These are phyloP conservation scores for Yponomeuta cagnagella DNA, from an alignment of 2,888 invertebrate genomes.

Conservation along the genomic window DNA sequence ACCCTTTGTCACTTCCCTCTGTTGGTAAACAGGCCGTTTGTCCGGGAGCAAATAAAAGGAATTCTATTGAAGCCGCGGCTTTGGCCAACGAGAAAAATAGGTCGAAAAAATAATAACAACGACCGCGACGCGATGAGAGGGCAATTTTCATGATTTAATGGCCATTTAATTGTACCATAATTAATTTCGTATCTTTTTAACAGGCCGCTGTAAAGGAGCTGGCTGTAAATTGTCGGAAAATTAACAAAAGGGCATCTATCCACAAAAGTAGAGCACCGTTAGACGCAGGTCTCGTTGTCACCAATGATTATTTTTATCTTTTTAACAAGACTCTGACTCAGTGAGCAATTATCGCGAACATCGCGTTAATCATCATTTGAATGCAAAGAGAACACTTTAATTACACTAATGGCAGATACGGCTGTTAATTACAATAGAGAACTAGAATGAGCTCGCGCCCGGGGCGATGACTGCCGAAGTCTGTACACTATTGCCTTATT, in stretches of 20 bases:
- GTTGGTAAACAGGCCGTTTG: slow-evolving; percentile 69
- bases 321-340: not conserved
- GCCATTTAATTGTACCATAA: slow-evolving; percentile 68
- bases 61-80: slow-evolving; percentile 61
- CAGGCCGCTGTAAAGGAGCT: slow-evolving; percentile 20
- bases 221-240: slow-evolving; percentile 18
- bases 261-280: not conserved
- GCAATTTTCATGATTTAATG: slow-evolving; percentile 74
- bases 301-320: no score
- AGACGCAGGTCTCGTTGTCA: no score
- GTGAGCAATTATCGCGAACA: slow-evolving; percentile 8
- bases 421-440: slow-evolving; percentile 84
- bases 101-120: slow-evolving; percentile 63
- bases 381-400: slow-evolving; percentile 77
- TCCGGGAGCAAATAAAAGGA: slow-evolving; percentile 58
- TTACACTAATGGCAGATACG: slow-evolving; percentile 85
- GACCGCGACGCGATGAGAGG: slow-evolving; percentile 52
- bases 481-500: not conserved
- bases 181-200: slow-evolving; percentile 59
- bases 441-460: slow-evolving; percentile 38
- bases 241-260: not conserved
- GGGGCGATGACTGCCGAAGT: slow-evolving; percentile 38
- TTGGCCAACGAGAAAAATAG: slow-evolving; percentile 30
- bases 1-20: slow-evolving; percentile 61
- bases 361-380: slow-evolving; percentile 20